A percentile compares a stretch with the other conserved stretches of the same genome.
phyloP scores from a whole-genome alignment of 2,888 invertebrate genomes.

The Lasioglossum morio region DNA sequence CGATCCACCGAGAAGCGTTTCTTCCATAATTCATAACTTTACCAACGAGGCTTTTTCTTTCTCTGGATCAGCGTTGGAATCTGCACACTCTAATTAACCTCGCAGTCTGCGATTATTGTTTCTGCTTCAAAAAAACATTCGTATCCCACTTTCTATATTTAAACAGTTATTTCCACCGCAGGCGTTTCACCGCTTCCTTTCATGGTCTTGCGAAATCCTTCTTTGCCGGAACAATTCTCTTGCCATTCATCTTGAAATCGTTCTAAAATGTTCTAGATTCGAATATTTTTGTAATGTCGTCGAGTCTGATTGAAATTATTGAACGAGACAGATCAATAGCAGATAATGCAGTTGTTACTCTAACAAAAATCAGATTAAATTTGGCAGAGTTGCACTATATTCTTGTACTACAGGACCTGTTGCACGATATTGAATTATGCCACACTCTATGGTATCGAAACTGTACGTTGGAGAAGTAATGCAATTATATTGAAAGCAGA shows the following conservation, averaged over 20 bases:
- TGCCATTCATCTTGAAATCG: not conserved
- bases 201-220: not conserved
- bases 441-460: not conserved
- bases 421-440: not conserved
- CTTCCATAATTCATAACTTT: slow-evolving; percentile 1
- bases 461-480: not conserved
- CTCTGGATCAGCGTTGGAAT: not conserved
- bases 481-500: not conserved
- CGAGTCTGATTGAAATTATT: not conserved
- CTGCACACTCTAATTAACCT: not conserved
- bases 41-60: not conserved
- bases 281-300: not conserved
- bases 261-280: not conserved
- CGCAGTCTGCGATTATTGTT: not conserved
- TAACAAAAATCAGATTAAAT: not conserved
- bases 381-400: not conserved
- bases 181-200: slow-evolving; percentile 12
- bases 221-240: not conserved
- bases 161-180: slow-evolving; percentile 16
- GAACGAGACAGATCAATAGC: not conserved
- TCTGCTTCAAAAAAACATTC: not conserved
- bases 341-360: not conserved
- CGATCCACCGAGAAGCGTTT: slow-evolving; percentile 2
- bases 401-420: too few relatives aligned
- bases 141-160: slow-evolving; percentile 30